Evolutionary conservation across 2,888 invertebrate species (phyloP).

Genomic region (Temnothorax ravouxi): DNA sequence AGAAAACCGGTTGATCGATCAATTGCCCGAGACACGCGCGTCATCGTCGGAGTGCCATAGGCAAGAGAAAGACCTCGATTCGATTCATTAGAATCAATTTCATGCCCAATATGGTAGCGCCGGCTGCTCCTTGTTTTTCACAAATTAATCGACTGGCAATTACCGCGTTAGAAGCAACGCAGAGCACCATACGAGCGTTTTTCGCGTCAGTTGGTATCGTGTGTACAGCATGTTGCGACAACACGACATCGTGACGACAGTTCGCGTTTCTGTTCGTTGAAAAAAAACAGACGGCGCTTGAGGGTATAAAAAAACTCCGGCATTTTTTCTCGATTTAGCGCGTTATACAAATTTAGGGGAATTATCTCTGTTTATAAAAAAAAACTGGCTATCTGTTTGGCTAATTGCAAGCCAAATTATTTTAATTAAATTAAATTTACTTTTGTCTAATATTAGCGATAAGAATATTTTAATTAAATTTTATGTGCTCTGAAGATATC

Average conservation of each 20-base stretch:
- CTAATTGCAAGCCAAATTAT: neutral
- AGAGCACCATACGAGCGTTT: conserved; percentile 62
- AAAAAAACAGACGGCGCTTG: conserved; percentile 37
- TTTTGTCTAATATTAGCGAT: neutral
- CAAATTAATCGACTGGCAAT: conserved; percentile 82
- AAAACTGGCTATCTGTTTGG: neutral
- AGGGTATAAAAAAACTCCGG: conserved; percentile 6
- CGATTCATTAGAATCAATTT: conserved; percentile 75
- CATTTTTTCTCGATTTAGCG: neutral
- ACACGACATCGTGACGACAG: conserved; percentile 63
- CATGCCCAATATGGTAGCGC: conserved; percentile 71
- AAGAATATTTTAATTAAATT: conserved; percentile 1
- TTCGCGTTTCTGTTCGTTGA: conserved; percentile 54
- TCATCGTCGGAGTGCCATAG: conserved; percentile 59
- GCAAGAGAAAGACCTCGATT: conserved; percentile 40
- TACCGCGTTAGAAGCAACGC: conserved; percentile 77
- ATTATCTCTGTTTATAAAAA: neutral
- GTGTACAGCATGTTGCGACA: conserved; percentile 67
- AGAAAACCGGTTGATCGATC: conserved; percentile 69
- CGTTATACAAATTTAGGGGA: neutral
- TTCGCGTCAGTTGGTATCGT: conserved; percentile 76
- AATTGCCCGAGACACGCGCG: conserved; percentile 60
- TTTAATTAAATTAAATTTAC: neutral
- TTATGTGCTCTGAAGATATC: neutral
- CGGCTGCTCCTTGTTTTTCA: conserved; percentile 77